Evolutionary conservation across 2,888 invertebrate species (phyloP), one percentile per base, ranked within the genome.

Genomic region (Cheilosia scutellata): DNA sequence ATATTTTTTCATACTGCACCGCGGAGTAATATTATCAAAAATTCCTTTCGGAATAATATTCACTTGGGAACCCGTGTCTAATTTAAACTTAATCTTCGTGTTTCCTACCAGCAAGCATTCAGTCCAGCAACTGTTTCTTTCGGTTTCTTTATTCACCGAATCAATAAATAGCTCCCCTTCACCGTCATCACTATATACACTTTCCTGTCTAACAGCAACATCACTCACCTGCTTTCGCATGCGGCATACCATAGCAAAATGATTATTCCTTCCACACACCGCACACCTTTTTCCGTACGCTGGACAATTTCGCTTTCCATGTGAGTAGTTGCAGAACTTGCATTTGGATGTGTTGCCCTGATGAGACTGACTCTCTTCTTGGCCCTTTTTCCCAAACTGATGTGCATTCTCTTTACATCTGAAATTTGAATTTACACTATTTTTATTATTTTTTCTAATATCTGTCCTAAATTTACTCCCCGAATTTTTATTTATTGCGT

Each of bases 221-320:
- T 66, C 66, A 66, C 66, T 66, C 25, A 66, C 53, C 53, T 66
- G 66, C 13, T n/a, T 53, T n/a, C 42, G 53, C 13, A 20, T 66
- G 25, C 37, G 31, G n/a, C 66, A 66, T 5, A 66, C 40, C 13
- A 13, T 5, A 13, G 53, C 53, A 42, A 66, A 66, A 42, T 53
- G 66, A n/a, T 66, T 53, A 9, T 42, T 42, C 7, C 7, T 53
- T 6, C 27, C 53, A 16, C 53, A 53, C 37, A 33, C 20, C 7
- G 31, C 20, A 37, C n/a, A 33, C 16, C 5, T 51, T 51, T 51
- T 51, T 51, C 65, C 65, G 51, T 20, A 51, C 7, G 65, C 65
- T 20, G 65, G 51, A 65, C 65, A 51, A 9, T 37, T 13, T 13
- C 51, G 29, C 29, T 9, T 65, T 20, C 13, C 20, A 42, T 66